phyloP scores from a whole-genome alignment of 2,888 invertebrate genomes.

The Acanthosoma haemorrhoidale region DNA sequence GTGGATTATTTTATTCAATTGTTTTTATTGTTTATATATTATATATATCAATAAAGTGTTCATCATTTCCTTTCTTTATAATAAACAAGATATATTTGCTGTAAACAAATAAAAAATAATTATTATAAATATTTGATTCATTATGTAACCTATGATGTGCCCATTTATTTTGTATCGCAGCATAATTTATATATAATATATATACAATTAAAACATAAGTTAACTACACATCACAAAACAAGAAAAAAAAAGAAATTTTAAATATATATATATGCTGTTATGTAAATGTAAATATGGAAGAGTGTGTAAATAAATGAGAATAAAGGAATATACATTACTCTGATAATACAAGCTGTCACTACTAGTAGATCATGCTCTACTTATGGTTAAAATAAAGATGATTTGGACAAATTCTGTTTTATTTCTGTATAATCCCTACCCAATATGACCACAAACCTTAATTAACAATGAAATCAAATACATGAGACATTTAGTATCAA shows the following conservation, averaged over 20 bases:
- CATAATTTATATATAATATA: conserved; percentile 14
- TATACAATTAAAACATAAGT: conserved; percentile 17
- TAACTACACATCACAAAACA: background rate
- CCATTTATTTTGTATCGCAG: conserved; percentile 11
- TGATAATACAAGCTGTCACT: conserved; percentile 9
- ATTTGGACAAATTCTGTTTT: background rate
- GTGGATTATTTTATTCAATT: conserved; percentile 16
- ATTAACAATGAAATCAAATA: background rate
- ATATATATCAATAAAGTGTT: conserved; percentile 33
- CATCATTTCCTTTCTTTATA: conserved; percentile 37
- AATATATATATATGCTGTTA: conserved; percentile 11
- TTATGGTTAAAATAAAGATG: conserved; percentile 13
- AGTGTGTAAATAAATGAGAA: conserved; percentile 2
- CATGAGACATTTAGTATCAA: background rate
- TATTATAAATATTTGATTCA: conserved; percentile 15
- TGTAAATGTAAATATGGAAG: background rate
- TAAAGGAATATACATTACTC: background rate
- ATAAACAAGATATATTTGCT: conserved; percentile 11
- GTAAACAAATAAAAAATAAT: conserved; percentile 12
- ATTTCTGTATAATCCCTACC: background rate
- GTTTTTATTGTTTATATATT: conserved; percentile 35
- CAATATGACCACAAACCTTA: background rate
- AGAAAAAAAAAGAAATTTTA: background rate
- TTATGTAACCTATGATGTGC: background rate
- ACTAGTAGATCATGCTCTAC: conserved; percentile 15